Evolutionary conservation across 2,888 invertebrate genomes (phyloP), one percentile per base, ranked within the genome.

Genomic region (Nezara viridula): DNA sequence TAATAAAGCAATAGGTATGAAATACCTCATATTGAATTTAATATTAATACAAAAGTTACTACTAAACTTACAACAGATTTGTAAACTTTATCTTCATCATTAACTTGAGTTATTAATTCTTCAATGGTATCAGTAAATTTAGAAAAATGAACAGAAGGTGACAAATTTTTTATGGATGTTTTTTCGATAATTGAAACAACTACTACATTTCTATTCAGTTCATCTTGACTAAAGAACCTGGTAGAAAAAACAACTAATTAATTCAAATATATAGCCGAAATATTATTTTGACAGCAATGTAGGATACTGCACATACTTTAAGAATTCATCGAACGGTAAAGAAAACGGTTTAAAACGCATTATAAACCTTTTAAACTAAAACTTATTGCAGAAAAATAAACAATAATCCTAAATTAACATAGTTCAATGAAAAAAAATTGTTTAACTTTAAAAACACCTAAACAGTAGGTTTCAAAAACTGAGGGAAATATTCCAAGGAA

Each of bases 101-200:
- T 55, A 37, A 86, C 55, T 40, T 86, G 50, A 7, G 40, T 32
- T 14, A 86, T 50, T n/a, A 86, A 55, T 40, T 50, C 55, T 40
- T 86, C 86, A 55, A 86, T 40, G 21, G 50, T 86, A 50, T 86
- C 86, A 52, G 55, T 86, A 52, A 55, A 86, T 21, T 14, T 52
- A 40, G 86, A 55, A 21, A 86, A 50, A 12, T 60, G 24, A 52
- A 52, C 55, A 40, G 55, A 19, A 3, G 50, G 21, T 16, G 86
- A 37, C 32, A 77, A 7, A 66, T 88, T 55, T 44, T 66, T 73
- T 12, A 88, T 1, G n/a, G 88, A 52, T 3, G 85, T 85, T 85
- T 96, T 96, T 19, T 96, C 96, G 91, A 96, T 95, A 40, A 96
- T 93, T 19, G 96, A 96, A 19, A 96, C 95, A 4, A 96, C 94